Evolutionary conservation across 1,140 invertebrate species (phyloP), one percentile per base, ranked within the genome.

Genomic region (Cheumatopsyche charites): DNA sequence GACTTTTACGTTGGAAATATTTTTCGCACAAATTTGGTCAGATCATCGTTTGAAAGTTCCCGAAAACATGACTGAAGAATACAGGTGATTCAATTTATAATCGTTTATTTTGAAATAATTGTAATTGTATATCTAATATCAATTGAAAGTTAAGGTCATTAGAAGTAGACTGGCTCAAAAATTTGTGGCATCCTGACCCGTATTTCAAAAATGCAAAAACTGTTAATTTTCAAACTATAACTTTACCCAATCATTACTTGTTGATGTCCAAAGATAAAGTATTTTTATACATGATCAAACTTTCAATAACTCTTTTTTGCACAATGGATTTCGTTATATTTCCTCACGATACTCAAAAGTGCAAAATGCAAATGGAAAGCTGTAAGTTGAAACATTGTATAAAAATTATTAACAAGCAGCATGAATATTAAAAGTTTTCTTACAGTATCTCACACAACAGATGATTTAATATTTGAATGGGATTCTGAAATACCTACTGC

Each of bases 291-390:
- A 94, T 94, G 92, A 92, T 93, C 43, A 94, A 94, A 86, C 82
- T 95, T 68, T 94, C 92, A 0, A 79, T 95, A 23, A 91, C 88
- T 74, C 80, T 96, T 11, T 95, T 93, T 4, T 96, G 94, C 78
- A 92, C 92, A 4, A 96, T 96, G 93, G 95, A 95, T 80, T 96
- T 95, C 82, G 88, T 93, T 77, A 93, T 94, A 67, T 96, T 95
- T 80, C 94, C 93, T 0, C 94, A 96, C 77, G 94, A 95, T 78
- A 94, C 93, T 0, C 94, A 96, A 82, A 92, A 94, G 80, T 95
- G 94, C 80, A 94, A 94, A 82, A 82, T 95, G 49, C 93, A 95
- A 83, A 95, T 95, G 92, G 93, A 95, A 80, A 95, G 93, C 79
- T 80, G 93, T 95, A 83, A 94, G 93, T 72, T 9, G 5, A 58